Evolutionary conservation across 1,140 invertebrate species (phyloP), one percentile per base, ranked within the genome.

Genomic region (Drosophila subpulchrella): DNA sequence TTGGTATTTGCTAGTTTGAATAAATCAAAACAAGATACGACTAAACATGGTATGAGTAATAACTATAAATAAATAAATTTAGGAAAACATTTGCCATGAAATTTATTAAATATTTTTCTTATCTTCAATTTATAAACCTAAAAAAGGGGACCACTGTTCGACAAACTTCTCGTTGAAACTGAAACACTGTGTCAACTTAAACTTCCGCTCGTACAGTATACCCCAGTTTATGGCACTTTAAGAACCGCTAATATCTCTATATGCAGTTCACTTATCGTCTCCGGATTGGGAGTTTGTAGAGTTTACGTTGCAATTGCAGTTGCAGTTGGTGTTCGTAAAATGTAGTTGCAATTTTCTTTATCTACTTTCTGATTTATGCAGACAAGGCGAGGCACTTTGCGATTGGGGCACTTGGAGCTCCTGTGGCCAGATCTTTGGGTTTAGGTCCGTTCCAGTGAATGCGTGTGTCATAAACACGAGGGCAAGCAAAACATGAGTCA

Each of bases 321-420:
- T 50, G 57, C 63, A 38, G 46, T 66, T 34, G 57, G 15, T 50
- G 36, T 50, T 42, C 46, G 63, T 30, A 70, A 70, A 70, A 67
- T 70, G 50, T 68, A 68, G 62, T 80, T 81, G 78, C 78, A 75
- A 81, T 80, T 81, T 75, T 80, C 78, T 71, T 81, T 80, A 81
- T 80, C 77, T 80, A 57, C 70, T 47, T 54, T 70, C 75, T 82
- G 79, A 82, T 82, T 82, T 82, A 82, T 82, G 75, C 74, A 56
- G 24, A 67, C 39, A 70, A 67, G 66, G 62, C 62, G 66, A 53
- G 66, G 66, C 66, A 34, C 66, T 70, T 38, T 54, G 32, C 27
- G 59, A 56, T 60, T 60, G 57, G 17, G 13, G 47, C 30, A 27
- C 30, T 30, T 17, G 6, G 57, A 48, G 46, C 57, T 63, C 44